These are phyloP conservation scores for Oligia latruncula DNA, from an alignment of 2,888 invertebrate species.

Conservation along the genomic window DNA sequence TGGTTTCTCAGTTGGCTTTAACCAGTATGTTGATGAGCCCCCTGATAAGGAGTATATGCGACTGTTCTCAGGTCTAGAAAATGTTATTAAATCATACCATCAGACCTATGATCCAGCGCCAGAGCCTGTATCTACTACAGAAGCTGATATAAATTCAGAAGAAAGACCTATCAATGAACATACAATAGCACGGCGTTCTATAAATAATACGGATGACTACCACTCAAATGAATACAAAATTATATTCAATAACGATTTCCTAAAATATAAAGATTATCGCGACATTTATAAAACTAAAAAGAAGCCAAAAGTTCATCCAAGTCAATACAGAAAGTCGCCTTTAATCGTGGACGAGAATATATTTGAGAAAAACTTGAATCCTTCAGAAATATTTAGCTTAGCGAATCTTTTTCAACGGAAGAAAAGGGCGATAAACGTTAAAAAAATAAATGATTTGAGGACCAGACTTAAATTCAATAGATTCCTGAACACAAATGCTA, in stretches of 20 bases:
- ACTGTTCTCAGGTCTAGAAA: conserved; percentile 81
- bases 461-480: conserved; percentile 76
- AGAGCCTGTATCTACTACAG: conserved; percentile 3
- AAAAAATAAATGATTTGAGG: conserved; percentile 75
- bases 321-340: conserved; percentile 42
- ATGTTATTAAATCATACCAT: conserved; percentile 79
- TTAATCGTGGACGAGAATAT: conserved; percentile 71
- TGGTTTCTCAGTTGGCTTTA: conserved; percentile 84
- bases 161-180: conserved; percentile 63
- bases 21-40: conserved; percentile 81
- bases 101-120: conserved; percentile 70
- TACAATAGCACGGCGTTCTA: conserved; percentile 68
- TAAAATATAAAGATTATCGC: conserved; percentile 73
- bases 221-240: conserved; percentile 76
- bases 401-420: conserved; percentile 75
- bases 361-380: conserved; percentile 75
- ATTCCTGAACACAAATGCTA: conserved; percentile 77
- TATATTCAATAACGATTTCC: conserved; percentile 69
- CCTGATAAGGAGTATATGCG: conserved; percentile 82
- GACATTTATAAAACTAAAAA: conserved; percentile 70
- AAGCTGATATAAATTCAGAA: conserved; percentile 40
- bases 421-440: conserved; percentile 74
- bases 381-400: conserved; percentile 76
- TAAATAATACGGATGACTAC: conserved; percentile 68
- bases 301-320: conserved; percentile 22